Base-by-base conservation (phyloP, 2,797 vertebrate genomes). In the Coilia nasus region DNA sequence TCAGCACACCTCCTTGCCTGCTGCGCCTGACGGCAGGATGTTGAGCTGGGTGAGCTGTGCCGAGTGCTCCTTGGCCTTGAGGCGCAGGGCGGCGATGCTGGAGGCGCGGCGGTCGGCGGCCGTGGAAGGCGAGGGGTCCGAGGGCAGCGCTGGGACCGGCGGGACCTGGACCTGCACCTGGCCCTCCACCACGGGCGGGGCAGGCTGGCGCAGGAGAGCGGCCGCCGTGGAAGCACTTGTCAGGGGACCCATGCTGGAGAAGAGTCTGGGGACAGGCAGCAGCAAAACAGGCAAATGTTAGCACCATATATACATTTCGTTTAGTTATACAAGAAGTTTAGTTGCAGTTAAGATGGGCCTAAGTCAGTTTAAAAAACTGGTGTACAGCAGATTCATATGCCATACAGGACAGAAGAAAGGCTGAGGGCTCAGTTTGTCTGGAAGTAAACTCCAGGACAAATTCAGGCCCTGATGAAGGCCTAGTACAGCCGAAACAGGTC, bases 1-100 rank as follows among this genome's bases (percentile, higher is more conserved):
- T 98, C 96, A 99, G 97, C 98, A 99, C 95, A 99, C 98, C 96
- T 99, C 98, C 95, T 99, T 99, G 93, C 98, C 97, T 60, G 98
- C 90, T 91, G 95, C 96, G 91, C 94, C 96, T 23, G 96, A 89
- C 35, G 97, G 97, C 94, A 99, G 96, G 93, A 98, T 97, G 95
- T 98, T 99, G 89, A 99, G 97, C 95, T 99, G 98, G 90, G 98
- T 99, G 91, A 99, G 96, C 95, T 99, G 98, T 82, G 98, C 98
- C 1, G 98, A 98, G 93, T 99, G 98, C 93, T 99, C 98, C 94
- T 98, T 99, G 88, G 98, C 98, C 95, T 99, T 99, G 93, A 99
- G 97, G 93, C 98, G 95, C 93, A 99, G 95, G 15, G 98, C 97
- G 1, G 98, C 98, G 89, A 99, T 99, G 93, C 98, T 99, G 84